A percentile compares a stretch with the other conserved stretches of the same genome.
phyloP scores from a whole-genome alignment of 2,113 vertebrate genomes.

The Nesoenas mayeri region DNA sequence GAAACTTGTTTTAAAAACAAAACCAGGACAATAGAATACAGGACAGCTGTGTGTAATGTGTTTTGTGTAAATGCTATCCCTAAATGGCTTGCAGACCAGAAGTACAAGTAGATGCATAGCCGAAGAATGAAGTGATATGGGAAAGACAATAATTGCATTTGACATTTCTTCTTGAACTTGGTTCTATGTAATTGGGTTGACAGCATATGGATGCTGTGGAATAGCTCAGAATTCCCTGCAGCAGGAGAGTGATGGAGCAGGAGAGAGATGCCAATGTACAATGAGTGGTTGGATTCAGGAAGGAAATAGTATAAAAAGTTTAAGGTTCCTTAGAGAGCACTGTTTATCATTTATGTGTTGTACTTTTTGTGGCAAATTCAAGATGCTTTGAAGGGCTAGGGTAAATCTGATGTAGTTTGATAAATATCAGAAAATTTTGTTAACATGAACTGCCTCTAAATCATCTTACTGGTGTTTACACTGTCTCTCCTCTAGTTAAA shows the following conservation, averaged over 20 bases:
- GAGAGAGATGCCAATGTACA: not conserved
- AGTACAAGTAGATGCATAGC: not conserved
- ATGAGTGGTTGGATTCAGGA: not conserved
- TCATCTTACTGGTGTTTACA: not conserved
- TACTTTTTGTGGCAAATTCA: not conserved
- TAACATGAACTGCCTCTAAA: not conserved
- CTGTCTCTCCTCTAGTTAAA: not conserved
- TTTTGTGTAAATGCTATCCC: not conserved
- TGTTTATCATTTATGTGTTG: not conserved
- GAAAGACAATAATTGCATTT: not conserved
- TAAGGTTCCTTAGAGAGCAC: not conserved
- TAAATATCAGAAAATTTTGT: not conserved
- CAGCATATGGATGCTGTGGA: not conserved
- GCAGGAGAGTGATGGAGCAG: not conserved
- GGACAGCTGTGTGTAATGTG: not conserved
- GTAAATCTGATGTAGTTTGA: not conserved
- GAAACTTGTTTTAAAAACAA: no score
- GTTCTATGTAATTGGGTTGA: not conserved
- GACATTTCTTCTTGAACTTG: not conserved
- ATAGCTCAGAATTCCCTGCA: not conserved
- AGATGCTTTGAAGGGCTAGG: not conserved
- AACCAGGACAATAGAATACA: no score
- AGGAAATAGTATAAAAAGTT: not conserved
- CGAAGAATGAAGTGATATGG: not conserved
- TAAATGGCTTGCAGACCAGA: not conserved